Conservation (phyloP, 2,888 invertebrate genomes). For the Dolichopus griseipennis region DNA sequence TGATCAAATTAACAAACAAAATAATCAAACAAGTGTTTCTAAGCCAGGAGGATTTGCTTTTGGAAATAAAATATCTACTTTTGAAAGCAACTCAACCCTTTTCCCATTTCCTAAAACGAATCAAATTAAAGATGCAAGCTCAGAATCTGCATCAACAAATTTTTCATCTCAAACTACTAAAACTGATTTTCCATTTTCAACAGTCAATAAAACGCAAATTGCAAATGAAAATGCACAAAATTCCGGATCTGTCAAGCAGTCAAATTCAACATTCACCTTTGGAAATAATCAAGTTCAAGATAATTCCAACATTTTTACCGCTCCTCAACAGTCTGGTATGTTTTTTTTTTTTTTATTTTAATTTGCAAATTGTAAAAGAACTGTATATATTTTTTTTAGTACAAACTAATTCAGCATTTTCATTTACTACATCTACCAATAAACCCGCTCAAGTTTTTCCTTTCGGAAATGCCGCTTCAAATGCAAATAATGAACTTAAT, state of each 20-base stretch:
- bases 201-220: background rate
- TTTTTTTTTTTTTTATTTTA: background rate
- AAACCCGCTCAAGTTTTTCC: conserved; percentile 1
- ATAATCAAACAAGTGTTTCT: background rate
- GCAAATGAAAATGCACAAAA: background rate
- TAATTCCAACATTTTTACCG: background rate
- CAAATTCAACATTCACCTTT: background rate
- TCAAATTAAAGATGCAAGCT: conserved; percentile 7
- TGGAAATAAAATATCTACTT: background rate
- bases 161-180: background rate
- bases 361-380: background rate
- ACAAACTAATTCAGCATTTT: background rate
- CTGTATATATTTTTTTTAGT: conserved; percentile 15
- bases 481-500: no score
- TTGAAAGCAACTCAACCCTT: conserved; percentile 14
- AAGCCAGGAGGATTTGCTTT: background rate
- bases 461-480: conserved; percentile 14
- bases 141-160: conserved; percentile 10
- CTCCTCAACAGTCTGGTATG: background rate
- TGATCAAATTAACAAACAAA: background rate
- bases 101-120: conserved; percentile 3
- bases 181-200: background rate
- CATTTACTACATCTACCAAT: conserved; percentile 9
- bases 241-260: background rate
- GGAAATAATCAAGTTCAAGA: background rate